Evolutionary conservation across 1,140 invertebrate genomes (phyloP).

Genomic region (Semibalanus balanoides): DNA sequence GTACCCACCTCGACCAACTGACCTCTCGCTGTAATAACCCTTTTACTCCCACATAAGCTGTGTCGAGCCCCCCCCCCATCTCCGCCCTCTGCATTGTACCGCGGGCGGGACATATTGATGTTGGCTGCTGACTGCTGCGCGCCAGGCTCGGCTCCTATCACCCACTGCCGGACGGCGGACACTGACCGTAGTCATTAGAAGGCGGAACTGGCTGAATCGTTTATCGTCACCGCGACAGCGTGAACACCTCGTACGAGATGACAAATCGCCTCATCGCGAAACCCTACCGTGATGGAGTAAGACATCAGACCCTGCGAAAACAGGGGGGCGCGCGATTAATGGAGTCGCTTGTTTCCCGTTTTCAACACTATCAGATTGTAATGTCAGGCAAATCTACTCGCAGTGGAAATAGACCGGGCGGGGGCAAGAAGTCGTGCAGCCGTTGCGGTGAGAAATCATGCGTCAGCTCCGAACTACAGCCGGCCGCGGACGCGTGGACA

Average conservation of each 20-base stretch:
- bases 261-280: background rate
- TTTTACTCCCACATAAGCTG: too few relatives aligned
- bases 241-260: background rate
- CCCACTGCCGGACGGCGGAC: too few relatives aligned
- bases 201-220: background rate
- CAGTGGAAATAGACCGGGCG: background rate
- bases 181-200: background rate
- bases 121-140: too few relatives aligned
- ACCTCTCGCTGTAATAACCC: too few relatives aligned
- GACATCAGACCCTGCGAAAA: background rate
- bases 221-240: background rate
- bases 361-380: conserved; percentile 2
- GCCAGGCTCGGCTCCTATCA: background rate
- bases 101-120: too few relatives aligned
- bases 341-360: background rate
- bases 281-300: background rate
- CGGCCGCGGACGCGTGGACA: background rate
- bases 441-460: background rate
- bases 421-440: background rate
- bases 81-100: too few relatives aligned
- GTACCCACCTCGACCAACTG: too few relatives aligned
- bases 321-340: background rate
- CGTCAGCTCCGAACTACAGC: background rate
- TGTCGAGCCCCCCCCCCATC: too few relatives aligned
- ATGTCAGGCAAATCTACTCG: background rate